Base-by-base conservation (phyloP, 1,140 invertebrate genomes). In the Trachymyrmex cornetzi region DNA sequence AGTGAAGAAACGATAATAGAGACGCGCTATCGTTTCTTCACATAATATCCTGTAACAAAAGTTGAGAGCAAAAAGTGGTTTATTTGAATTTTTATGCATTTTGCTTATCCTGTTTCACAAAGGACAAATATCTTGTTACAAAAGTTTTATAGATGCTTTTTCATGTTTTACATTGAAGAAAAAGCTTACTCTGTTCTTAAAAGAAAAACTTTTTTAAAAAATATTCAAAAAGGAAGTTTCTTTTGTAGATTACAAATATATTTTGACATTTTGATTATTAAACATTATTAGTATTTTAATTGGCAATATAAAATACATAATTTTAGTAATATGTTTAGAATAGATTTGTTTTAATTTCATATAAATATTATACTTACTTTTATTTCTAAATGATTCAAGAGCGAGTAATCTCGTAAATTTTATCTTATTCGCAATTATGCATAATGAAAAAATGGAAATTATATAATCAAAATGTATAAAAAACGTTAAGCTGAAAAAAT, bases 1-100 rank as follows among this genome's bases (percentile, higher is more conserved):
- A 77, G 30, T 24, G 82, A 85, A 77, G 72, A 85, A 79, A 85
- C 61, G 74, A 77, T 79, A 77, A 77, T 85, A 85, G 27, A 85
- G 27, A 66, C 19, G 74, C 74, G 44, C 82, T 79, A 79, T 79
- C 72, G 59, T 85, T 53, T 64, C 61, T 85, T 64, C 69, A 30
- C 30, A 16, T 57, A 79, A 85, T 79, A 85, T 79, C 53, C 67
- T 66, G 34, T 30, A 79, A 85, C 74, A 77, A 77, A 85, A 85
- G 61, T 64, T 24, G 55, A 12, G 11, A 12, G 50, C 24, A 55
- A 85, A 61, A 77, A 77, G 38, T 2, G 16, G 27, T 44, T 85
- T 30, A 66, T 64, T 79, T 53, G 24, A 14, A 55, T 59, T 55
- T 79, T 64, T 79, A 55, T 66, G 59, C 5, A 38, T 38, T 82